These are phyloP conservation scores for Coracias cyanogaster DNA, from an alignment of 2,797 vertebrate genomes.

Conservation along the genomic window DNA sequence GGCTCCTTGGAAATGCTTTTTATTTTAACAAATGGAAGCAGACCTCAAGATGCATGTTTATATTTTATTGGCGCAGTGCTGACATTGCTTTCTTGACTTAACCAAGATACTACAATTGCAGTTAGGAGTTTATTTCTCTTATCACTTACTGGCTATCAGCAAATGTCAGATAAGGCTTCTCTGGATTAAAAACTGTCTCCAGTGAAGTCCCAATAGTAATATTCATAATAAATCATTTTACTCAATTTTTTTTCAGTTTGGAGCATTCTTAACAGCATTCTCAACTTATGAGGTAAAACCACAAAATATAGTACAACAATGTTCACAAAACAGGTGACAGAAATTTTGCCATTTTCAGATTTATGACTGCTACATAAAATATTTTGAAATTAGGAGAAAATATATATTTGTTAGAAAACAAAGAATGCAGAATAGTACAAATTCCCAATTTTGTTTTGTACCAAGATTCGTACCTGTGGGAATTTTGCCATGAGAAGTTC, in stretches of 20 bases:
- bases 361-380: background rate
- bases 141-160: background rate
- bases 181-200: background rate
- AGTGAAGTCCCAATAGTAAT: background rate
- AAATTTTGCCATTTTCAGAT: background rate
- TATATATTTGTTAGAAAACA: background rate
- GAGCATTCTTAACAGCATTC: background rate
- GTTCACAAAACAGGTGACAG: background rate
- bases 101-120: background rate
- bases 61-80: background rate
- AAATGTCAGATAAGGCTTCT: background rate
- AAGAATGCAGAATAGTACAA: background rate
- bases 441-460: background rate
- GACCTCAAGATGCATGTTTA: background rate
- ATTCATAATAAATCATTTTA: background rate
- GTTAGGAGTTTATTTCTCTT: background rate
- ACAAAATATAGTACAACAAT: background rate
- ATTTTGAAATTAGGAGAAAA: background rate
- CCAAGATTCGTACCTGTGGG: background rate
- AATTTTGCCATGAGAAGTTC: background rate
- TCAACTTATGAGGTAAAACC: background rate
- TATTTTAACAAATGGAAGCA: slow-evolving; percentile 8
- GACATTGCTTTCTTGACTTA: slow-evolving; percentile 1
- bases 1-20: slow-evolving; percentile 7
- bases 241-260: background rate